These are phyloP conservation scores for Parazoanthus darwini DNA, from an alignment of 92 coral and sea anemone genomes.

Conservation along the genomic window DNA sequence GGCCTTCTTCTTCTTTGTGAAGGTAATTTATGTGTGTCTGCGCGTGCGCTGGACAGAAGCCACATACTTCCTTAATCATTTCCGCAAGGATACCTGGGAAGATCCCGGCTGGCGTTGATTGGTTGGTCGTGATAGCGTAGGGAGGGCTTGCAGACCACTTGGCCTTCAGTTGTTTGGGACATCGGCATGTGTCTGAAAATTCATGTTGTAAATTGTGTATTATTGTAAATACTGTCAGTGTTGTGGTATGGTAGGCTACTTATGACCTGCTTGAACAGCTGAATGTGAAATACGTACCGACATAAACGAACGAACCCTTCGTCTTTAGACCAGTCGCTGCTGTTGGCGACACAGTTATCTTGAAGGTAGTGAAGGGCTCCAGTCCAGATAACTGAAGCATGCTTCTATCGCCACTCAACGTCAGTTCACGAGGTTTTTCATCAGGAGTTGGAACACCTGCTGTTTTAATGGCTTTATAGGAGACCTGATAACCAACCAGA, in stretches of 20 bases:
- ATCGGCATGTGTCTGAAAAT: constrained; percentile 22
- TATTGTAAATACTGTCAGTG: too few relatives aligned
- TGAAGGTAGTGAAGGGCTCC: constrained; percentile 45
- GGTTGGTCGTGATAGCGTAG: not conserved
- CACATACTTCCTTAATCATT: constrained; percentile 11
- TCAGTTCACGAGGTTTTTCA: not conserved
- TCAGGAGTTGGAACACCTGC: not conserved
- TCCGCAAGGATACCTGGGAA: constrained; percentile 24
- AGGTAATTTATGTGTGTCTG: not conserved
- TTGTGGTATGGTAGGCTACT: too few relatives aligned
- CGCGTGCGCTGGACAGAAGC: not conserved
- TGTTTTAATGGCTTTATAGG: not conserved
- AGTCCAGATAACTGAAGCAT: constrained; percentile 38
- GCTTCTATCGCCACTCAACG: not conserved
- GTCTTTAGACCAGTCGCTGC: constrained; percentile 35
- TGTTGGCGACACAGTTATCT: constrained; percentile 44
- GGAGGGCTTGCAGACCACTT: constrained; percentile 7
- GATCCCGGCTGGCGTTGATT: constrained; percentile 20
- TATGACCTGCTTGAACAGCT: too few relatives aligned
- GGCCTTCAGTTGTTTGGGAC: constrained; percentile 10
- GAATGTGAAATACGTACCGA: constrained; percentile 32
- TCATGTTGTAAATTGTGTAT: too few relatives aligned
- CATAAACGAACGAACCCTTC: constrained; percentile 32
- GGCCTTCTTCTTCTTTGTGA: not conserved
- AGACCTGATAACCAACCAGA: not conserved